Evolutionary conservation across 2,888 invertebrate genomes (phyloP).

Genomic region (Torymus aiolomorphi): DNA sequence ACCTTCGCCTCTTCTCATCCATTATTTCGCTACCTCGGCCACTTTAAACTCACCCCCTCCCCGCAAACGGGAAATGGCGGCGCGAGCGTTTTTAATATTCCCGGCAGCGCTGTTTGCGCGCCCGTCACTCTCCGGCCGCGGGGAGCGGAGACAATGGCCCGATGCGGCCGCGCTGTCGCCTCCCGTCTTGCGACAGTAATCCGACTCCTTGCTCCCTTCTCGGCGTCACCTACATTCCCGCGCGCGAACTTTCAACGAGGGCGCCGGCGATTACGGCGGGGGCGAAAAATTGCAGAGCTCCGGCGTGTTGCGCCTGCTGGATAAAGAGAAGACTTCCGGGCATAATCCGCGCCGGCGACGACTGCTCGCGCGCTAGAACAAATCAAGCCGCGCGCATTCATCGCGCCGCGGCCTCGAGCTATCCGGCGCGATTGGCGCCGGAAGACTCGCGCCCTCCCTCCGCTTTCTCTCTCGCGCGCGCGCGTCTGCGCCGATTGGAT

Average conservation of each 20-base stretch:
- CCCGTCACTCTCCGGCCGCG: conserved; percentile 67
- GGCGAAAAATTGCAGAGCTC: conserved; percentile 24
- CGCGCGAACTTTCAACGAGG: conserved; percentile 18
- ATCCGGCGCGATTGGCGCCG: conserved; percentile 62
- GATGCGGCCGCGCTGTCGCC: no score
- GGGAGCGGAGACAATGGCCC: conserved; percentile 41
- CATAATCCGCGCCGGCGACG: conserved; percentile 70
- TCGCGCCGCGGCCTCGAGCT: conserved; percentile 67
- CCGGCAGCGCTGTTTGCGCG: conserved; percentile 70
- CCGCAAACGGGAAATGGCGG: not conserved
- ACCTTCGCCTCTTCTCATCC: conserved; percentile 62
- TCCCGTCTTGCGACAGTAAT: conserved; percentile 25
- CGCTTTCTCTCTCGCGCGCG: not conserved
- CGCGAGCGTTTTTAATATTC: conserved; percentile 72
- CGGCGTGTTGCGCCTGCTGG: conserved; percentile 26
- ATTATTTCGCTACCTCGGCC: conserved; percentile 70
- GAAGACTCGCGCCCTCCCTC: conserved; percentile 38
- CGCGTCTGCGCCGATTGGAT: conserved; percentile 58
- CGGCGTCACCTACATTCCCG: conserved; percentile 38
- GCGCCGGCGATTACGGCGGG: conserved; percentile 29
- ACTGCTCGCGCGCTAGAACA: conserved; percentile 70
- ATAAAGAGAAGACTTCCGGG: conserved; percentile 68
- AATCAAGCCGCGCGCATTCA: conserved; percentile 71
- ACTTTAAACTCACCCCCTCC: no score
- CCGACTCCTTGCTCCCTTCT: not conserved